Percentiles rank a stretch among this genome's conserved stretches.
These are phyloP conservation scores for Oscheius sp. DNA, from an alignment of 2,888 invertebrate genomes.

Conservation along the genomic window DNA sequence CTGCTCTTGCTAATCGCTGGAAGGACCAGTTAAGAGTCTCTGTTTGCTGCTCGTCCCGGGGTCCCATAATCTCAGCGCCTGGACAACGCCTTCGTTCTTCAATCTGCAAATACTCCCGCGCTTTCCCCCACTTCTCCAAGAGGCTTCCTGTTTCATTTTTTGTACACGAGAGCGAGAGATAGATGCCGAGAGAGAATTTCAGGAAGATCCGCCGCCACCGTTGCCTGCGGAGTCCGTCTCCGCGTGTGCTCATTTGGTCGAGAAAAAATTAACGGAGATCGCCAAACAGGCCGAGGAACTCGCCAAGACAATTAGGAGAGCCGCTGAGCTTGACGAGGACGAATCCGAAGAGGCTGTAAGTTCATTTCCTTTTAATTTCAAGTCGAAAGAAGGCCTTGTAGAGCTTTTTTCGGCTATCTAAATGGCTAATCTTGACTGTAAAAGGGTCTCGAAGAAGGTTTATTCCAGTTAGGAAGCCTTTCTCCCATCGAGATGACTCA, in stretches of 20 bases:
- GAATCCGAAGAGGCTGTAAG: conserved; percentile 13
- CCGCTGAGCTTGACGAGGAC: conserved; percentile 8
- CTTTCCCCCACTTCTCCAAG: too few species aligned
- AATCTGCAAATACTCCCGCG: conserved; percentile 5
- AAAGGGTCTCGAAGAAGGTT: too few species aligned
- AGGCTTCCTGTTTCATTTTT: conserved; percentile 17
- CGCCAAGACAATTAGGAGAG: conserved; percentile 14
- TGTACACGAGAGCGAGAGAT: too few species aligned
- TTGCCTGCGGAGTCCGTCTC: too few species aligned
- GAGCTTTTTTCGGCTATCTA: neutral
- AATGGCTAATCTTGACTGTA: too few species aligned
- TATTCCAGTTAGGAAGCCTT: too few species aligned
- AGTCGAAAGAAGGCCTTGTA: neutral
- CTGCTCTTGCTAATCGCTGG: conserved; percentile 18
- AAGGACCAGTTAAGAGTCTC: conserved; percentile 5
- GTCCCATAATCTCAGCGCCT: conserved; percentile 20
- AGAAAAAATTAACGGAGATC: conserved; percentile 30
- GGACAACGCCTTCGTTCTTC: conserved; percentile 19
- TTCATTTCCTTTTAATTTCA: neutral
- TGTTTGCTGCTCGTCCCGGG: conserved; percentile 25
- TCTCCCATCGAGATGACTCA: too few species aligned
- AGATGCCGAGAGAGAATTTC: too few species aligned
- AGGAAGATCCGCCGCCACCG: conserved; percentile 3
- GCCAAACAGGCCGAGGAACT: conserved; percentile 28
- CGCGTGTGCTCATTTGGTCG: conserved; percentile 24